Conservation (phyloP, 1,140 invertebrate species). For the Lepidurus apus region DNA sequence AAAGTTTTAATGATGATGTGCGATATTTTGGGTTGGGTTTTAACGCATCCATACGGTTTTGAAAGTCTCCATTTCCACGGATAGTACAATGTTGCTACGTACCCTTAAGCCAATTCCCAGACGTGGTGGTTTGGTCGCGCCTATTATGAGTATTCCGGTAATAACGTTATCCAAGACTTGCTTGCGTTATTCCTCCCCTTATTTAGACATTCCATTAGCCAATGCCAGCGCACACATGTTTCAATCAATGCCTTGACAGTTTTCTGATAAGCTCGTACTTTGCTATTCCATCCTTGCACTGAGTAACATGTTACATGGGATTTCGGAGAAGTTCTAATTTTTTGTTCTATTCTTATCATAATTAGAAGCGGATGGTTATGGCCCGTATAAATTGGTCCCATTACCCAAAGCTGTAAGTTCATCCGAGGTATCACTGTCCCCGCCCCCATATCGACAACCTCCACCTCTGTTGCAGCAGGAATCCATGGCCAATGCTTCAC, state of each 20-base stretch:
- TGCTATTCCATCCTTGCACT: background rate
- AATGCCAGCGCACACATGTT: background rate
- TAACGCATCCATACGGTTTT: background rate
- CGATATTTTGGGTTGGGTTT: background rate
- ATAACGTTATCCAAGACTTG: background rate
- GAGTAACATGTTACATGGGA: background rate
- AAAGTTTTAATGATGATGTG: background rate
- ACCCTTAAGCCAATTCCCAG: too few relatives aligned
- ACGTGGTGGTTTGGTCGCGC: too few relatives aligned
- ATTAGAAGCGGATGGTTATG: slow-evolving; percentile 26
- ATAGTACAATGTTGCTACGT: too few relatives aligned
- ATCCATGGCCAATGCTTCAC: slow-evolving; percentile 25
- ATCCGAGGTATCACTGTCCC: slow-evolving; percentile 4
- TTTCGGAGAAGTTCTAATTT: background rate
- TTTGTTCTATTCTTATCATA: background rate
- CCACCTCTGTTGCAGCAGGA: slow-evolving; percentile 24
- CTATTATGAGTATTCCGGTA: background rate
- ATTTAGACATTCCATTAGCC: background rate
- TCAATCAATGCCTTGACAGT: slow-evolving; percentile 13
- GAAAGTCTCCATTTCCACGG: background rate
- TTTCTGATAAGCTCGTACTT: background rate
- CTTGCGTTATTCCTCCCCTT: background rate
- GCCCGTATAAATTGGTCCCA: slow-evolving; percentile 33
- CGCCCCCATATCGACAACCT: slow-evolving; percentile 33
- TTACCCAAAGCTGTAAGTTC: slow-evolving; percentile 30